Percentiles rank a stretch among this genome's conserved stretches.
Conservation (phyloP, 2,888 invertebrate species). For the Lithodes maja region DNA sequence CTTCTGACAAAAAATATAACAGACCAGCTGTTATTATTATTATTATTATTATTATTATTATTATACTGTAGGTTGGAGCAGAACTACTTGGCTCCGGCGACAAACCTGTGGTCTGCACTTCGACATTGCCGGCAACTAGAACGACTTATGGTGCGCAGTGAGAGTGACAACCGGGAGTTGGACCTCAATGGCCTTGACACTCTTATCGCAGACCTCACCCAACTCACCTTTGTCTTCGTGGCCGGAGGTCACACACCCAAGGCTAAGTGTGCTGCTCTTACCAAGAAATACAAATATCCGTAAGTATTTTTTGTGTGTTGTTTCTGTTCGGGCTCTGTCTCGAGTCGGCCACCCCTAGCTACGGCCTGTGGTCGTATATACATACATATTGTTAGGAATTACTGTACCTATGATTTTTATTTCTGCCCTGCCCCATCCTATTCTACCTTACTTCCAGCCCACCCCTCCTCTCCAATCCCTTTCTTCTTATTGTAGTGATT, state of each 20-base stretch:
- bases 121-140: conserved; percentile 27
- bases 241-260: conserved; percentile 23
- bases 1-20: no score
- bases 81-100: conserved; percentile 50
- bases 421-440: no score
- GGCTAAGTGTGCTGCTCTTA: conserved; percentile 17
- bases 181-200: conserved; percentile 5
- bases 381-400: no score
- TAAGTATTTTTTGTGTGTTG: conserved; percentile 36
- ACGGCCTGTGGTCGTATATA: no score
- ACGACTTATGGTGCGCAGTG: conserved; percentile 41
- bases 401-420: no score
- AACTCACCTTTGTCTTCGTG: conserved; percentile 45
- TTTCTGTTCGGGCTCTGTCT: no score
- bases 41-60: no score
- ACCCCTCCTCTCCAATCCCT: no score
- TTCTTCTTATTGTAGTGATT: no score
- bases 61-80: conserved; percentile 51
- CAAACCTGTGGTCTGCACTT: conserved; percentile 34
- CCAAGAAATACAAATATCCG: conserved; percentile 36
- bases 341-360: no score
- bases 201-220: conserved; percentile 17
- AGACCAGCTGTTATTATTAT: no score
- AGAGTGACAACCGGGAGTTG: neutral
- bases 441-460: no score